Percentiles rank a stretch among this genome's conserved stretches.
These are phyloP conservation scores for Idaea aversata DNA, from an alignment of 2,888 invertebrate genomes.

Conservation along the genomic window DNA sequence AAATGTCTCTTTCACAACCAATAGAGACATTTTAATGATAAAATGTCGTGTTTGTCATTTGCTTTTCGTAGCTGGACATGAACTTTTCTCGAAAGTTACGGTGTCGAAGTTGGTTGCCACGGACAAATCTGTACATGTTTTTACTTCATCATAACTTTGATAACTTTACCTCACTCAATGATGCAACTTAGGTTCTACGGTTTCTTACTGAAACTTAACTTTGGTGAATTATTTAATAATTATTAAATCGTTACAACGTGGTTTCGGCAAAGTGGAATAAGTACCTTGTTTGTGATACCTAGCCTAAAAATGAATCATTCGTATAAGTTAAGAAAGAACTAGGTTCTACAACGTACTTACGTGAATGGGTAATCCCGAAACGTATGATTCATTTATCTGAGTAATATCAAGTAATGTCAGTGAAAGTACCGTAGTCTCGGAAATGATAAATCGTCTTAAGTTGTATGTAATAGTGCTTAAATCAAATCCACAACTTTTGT, in stretches of 20 bases:
- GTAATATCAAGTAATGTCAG: background rate
- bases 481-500: too few species aligned
- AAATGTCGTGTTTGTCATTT: background rate
- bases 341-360: background rate
- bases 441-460: background rate
- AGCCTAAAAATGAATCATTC: background rate
- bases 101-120: background rate
- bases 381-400: background rate
- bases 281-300: background rate
- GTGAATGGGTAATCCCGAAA: background rate
- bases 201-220: too few species aligned
- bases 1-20: background rate
- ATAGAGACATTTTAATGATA: background rate
- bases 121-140: too few species aligned
- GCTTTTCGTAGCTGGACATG: background rate
- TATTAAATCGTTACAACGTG: too few species aligned
- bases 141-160: too few species aligned
- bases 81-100: background rate
- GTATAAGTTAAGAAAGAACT: background rate
- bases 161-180: too few species aligned
- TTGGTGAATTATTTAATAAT: too few species aligned
- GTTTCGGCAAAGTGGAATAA: background rate
- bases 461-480: background rate
- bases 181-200: too few species aligned
- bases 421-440: background rate